These are phyloP conservation scores for Hephaestus fuliginosus DNA, from an alignment of 2,797 vertebrate genomes.

Conservation along the genomic window DNA sequence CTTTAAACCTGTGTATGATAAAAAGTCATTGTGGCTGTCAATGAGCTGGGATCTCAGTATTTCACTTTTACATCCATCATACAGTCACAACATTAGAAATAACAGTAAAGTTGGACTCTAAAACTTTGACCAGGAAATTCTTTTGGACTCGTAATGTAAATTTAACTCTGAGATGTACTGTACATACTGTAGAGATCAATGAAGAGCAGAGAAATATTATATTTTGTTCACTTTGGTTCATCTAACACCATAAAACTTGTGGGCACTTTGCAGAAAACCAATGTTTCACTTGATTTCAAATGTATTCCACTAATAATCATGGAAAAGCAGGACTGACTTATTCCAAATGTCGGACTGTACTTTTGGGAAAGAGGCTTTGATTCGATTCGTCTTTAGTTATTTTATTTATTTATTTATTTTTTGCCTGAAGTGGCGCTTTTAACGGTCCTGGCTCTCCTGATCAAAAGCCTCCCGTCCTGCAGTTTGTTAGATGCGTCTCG, in stretches of 20 bases:
- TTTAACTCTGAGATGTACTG: background rate
- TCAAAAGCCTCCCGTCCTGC: constrained; percentile 34
- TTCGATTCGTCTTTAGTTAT: background rate
- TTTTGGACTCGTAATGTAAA: background rate
- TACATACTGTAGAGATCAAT: too few relatives aligned
- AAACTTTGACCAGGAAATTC: background rate
- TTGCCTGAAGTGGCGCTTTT: constrained; percentile 11
- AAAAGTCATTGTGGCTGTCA: too few relatives aligned
- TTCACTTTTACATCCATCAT: background rate
- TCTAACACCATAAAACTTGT: background rate
- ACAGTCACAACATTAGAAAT: background rate
- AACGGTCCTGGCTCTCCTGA: constrained; percentile 22
- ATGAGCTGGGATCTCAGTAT: background rate
- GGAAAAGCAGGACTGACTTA: background rate
- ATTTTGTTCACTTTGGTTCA: too few relatives aligned
- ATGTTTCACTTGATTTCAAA: background rate
- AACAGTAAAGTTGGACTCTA: background rate
- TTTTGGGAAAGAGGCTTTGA: background rate
- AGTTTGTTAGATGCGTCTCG: constrained; percentile 14
- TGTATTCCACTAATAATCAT: background rate
- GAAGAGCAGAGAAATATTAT: too few relatives aligned
- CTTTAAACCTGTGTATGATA: too few relatives aligned
- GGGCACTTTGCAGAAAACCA: background rate
- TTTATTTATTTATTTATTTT: background rate
- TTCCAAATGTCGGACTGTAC: background rate